Evolutionary conservation across 2,113 vertebrate species (phyloP).

Genomic region (Channa argus): DNA sequence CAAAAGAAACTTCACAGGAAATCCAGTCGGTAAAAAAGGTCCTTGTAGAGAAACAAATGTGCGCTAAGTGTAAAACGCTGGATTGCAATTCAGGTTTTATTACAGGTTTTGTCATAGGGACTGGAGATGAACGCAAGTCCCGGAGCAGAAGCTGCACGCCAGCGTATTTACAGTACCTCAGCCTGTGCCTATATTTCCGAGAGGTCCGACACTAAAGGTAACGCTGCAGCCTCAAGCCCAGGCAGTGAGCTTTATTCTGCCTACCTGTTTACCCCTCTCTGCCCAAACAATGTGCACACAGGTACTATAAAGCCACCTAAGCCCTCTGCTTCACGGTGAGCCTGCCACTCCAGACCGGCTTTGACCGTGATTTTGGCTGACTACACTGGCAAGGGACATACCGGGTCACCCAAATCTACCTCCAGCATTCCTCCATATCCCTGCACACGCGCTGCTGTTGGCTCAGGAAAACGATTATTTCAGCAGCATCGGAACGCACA

Average conservation of each 20-base stretch:
- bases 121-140: conserved; percentile 40
- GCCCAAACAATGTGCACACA: conserved; percentile 48
- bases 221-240: conserved; percentile 44
- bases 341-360: conserved; percentile 54
- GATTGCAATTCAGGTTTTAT: conserved; percentile 18
- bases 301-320: conserved; percentile 51
- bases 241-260: conserved; percentile 28
- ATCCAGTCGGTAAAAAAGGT: conserved; percentile 2
- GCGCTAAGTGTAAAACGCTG: conserved; percentile 8
- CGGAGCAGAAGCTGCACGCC: conserved; percentile 26
- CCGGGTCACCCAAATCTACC: conserved; percentile 82
- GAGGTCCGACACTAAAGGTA: conserved; percentile 48
- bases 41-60: conserved; percentile 4
- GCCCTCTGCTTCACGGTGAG: conserved; percentile 34
- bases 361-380: conserved; percentile 75
- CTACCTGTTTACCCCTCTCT: conserved; percentile 62
- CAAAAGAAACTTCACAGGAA: conserved; percentile 72
- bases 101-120: conserved; percentile 27
- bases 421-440: conserved; percentile 84
- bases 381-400: conserved; percentile 74
- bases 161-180: conserved; percentile 35
- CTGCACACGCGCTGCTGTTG: conserved; percentile 63
- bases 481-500: conserved; percentile 59
- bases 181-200: conserved; percentile 19
- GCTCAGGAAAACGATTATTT: conserved; percentile 48